Conservation (phyloP, 1,140 invertebrate genomes). For the Drosophila lini region DNA sequence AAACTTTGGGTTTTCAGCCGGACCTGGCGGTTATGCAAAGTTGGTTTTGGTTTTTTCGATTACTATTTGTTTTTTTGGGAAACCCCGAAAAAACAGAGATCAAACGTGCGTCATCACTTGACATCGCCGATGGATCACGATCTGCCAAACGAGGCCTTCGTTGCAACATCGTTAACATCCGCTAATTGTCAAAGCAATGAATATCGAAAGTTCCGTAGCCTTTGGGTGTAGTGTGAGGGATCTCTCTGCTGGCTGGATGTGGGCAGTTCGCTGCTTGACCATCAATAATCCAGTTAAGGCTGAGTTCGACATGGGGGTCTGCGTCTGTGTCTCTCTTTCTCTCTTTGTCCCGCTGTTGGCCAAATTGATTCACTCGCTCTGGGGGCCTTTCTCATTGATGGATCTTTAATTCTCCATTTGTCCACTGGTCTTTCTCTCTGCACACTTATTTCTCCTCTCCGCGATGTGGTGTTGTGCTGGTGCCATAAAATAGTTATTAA, state of each 20-base stretch:
- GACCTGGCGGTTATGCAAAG: conserved; percentile 37
- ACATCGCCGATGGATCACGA: conserved; percentile 30
- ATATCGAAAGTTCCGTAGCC: conserved; percentile 37
- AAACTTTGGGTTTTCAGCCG: conserved; percentile 18
- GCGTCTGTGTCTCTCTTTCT: not conserved
- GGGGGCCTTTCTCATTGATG: conserved; percentile 25
- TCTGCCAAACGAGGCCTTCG: conserved; percentile 58
- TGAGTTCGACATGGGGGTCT: conserved; percentile 3
- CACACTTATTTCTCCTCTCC: conserved; percentile 3
- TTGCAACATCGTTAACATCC: conserved; percentile 53
- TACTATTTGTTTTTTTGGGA: conserved; percentile 38
- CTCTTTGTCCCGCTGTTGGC: conserved; percentile 5
- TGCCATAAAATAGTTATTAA: conserved; percentile 53
- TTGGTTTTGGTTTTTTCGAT: conserved; percentile 15
- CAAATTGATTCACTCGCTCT: conserved; percentile 19
- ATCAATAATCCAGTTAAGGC: conserved; percentile 46
- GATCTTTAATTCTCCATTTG: conserved; percentile 27
- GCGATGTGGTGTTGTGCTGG: conserved; percentile 1
- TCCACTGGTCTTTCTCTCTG: conserved; percentile 24
- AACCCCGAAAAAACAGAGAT: conserved; percentile 41
- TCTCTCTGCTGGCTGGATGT: conserved; percentile 14
- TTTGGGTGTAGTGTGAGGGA: conserved; percentile 23
- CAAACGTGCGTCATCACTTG: conserved; percentile 44
- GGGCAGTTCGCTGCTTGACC: conserved; percentile 28
- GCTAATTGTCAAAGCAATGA: conserved; percentile 46